Evolutionary conservation across 2,888 invertebrate species (phyloP), one percentile per base, ranked within the genome.

Genomic region (Thumatha senex): DNA sequence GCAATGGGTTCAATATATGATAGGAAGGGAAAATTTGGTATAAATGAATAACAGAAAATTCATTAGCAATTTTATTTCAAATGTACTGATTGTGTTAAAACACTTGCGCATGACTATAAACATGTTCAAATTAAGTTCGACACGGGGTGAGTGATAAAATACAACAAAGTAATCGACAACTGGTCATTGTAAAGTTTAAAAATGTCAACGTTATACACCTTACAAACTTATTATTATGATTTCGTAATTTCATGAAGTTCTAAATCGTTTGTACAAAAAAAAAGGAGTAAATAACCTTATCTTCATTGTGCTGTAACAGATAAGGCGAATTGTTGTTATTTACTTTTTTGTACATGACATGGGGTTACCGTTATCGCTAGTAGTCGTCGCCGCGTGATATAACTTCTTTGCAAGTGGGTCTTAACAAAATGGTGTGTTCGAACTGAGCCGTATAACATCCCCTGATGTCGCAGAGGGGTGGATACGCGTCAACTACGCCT

Each of bases 401-500:
- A 18, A 99, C 95, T 88, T 99, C 99, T 88, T 99, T 99, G 92
- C 99, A 99, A 0, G 98, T 99, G 38, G 99, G 99, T 72, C 99
- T 93, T 61, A 99, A 92, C 67, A 99, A 95, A 74, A 99, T 96
- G 4, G 99, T 99, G 88, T 99, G 99, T 82, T 99, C 99, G 82
- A 97, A 99, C 91, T 99, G 99, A 40, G 99, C 99, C 0, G 99
- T 99, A 89, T 99, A 99, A 83, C 97, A 98, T 51, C 99, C 99
- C 84, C 97, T 98, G 61, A 96, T 94, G 90, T 99, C 99, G 80
- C 99, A 99, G 47, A 99, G 93, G 8, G 99, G 99, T 14, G 99
- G 99, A 89, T 99, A 99, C 0, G 99, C 96, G 78, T 98, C 98
- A n/a, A 99, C 97, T 29, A 99, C 96, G 44, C 97, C 97, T 82